A percentile compares a stretch with the other conserved stretches of the same genome.
These are phyloP conservation scores for Gavialis gangeticus DNA, from an alignment of 2,113 vertebrate genomes.

Conservation along the genomic window DNA sequence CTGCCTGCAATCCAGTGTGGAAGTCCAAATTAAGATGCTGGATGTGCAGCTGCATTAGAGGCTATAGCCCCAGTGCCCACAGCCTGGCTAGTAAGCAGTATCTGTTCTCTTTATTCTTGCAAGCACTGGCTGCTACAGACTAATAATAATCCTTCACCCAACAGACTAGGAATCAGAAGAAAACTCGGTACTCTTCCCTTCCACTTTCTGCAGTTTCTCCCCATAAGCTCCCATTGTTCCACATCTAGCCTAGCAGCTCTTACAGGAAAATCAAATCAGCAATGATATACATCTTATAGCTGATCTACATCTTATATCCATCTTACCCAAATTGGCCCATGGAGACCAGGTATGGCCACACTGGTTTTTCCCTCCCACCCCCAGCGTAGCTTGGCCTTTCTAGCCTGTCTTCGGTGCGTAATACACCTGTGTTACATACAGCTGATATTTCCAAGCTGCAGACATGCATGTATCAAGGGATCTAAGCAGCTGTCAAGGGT, in stretches of 20 bases:
- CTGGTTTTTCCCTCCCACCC: accelerated
- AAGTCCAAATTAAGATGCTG: background rate
- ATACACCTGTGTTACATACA: accelerated
- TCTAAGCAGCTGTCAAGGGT: no score
- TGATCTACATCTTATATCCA: background rate
- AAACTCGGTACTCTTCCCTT: background rate
- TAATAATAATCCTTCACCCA: background rate
- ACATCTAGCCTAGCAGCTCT: background rate
- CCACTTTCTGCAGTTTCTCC: background rate
- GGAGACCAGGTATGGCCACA: background rate
- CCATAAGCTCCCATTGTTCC: background rate
- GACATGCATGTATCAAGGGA: no score
- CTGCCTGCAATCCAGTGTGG: background rate
- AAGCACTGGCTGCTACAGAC: background rate
- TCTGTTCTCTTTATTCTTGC: background rate
- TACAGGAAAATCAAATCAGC: background rate
- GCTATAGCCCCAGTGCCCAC: background rate
- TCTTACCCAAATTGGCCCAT: accelerated
- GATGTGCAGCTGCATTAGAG: background rate
- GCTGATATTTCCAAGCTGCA: no score
- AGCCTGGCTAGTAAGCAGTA: background rate
- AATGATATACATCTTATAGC: background rate
- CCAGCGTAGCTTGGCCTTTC: background rate
- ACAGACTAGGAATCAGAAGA: background rate
- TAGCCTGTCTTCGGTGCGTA: accelerated